phyloP scores from a whole-genome alignment of 2,113 vertebrate genomes.

The Petromus typicus region DNA sequence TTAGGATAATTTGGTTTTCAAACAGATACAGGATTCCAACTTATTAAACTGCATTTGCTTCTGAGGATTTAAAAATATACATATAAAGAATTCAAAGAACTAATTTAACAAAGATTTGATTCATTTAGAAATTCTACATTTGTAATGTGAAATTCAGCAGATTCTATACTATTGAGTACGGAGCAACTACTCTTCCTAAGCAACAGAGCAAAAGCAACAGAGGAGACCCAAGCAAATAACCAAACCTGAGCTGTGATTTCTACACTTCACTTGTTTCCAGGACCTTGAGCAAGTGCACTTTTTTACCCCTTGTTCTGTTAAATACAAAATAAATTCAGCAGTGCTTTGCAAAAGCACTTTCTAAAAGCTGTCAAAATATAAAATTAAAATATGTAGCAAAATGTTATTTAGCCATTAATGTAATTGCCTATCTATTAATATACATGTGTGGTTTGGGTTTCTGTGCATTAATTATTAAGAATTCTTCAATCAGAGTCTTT shows the following conservation, averaged over 20 bases:
- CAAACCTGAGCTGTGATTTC: not conserved
- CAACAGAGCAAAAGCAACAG: slow-evolving; percentile 46
- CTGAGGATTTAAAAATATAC: not conserved
- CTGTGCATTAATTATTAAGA: slow-evolving; percentile 67
- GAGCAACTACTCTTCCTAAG: slow-evolving; percentile 46
- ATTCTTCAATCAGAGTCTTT: slow-evolving; percentile 62
- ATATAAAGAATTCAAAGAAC: slow-evolving; percentile 27
- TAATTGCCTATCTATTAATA: slow-evolving; percentile 73
- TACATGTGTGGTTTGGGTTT: slow-evolving; percentile 61
- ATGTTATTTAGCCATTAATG: slow-evolving; percentile 70
- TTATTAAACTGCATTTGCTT: not conserved
- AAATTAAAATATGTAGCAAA: slow-evolving; percentile 63
- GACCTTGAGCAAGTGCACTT: slow-evolving; percentile 49
- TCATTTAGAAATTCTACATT: slow-evolving; percentile 15
- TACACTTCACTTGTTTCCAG: not conserved
- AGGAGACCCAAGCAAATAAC: not conserved
- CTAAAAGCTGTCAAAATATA: slow-evolving; percentile 55
- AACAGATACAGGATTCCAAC: slow-evolving; percentile 1
- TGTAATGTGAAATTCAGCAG: slow-evolving; percentile 21
- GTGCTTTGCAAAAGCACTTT: slow-evolving; percentile 29
- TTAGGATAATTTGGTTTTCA: slow-evolving; percentile 31
- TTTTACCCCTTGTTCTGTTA: not conserved
- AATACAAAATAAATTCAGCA: not conserved
- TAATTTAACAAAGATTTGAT: slow-evolving; percentile 49
- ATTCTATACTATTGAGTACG: not conserved